Conservation (phyloP, 1,140 invertebrate genomes). For the Drosophila oshimai region DNA sequence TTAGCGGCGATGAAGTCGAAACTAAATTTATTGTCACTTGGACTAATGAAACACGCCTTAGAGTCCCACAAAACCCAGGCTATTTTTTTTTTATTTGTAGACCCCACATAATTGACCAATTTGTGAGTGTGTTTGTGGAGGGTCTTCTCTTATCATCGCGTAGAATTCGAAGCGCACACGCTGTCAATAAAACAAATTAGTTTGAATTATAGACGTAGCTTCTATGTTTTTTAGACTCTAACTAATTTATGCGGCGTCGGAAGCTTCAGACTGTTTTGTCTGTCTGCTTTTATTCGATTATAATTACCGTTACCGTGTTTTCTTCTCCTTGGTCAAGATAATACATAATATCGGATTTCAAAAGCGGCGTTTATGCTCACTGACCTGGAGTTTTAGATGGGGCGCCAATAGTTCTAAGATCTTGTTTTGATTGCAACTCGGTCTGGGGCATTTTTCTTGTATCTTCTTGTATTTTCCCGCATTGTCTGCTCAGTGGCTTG, state of each 20-base stretch:
- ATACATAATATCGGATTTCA: slow-evolving; percentile 77
- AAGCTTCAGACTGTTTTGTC: slow-evolving; percentile 53
- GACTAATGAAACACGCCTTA: slow-evolving; percentile 71
- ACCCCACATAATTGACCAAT: slow-evolving; percentile 73
- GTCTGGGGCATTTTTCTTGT: slow-evolving; percentile 58
- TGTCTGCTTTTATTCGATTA: slow-evolving; percentile 79
- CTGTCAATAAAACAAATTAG: slow-evolving; percentile 82
- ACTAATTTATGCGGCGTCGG: slow-evolving; percentile 76
- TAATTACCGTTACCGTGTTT: slow-evolving; percentile 68
- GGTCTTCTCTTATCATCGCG: slow-evolving; percentile 2
- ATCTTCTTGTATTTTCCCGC: neutral
- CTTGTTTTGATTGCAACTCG: slow-evolving; percentile 74
- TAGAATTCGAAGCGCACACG: slow-evolving; percentile 57
- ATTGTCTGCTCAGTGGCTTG: slow-evolving; percentile 68
- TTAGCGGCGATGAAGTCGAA: slow-evolving; percentile 61
- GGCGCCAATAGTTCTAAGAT: slow-evolving; percentile 81
- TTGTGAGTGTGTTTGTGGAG: slow-evolving; percentile 38
- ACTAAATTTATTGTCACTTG: slow-evolving; percentile 80
- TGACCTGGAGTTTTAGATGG: slow-evolving; percentile 48
- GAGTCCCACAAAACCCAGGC: neutral
- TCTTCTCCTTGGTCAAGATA: slow-evolving; percentile 38
- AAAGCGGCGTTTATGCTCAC: slow-evolving; percentile 67
- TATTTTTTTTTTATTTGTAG: neutral
- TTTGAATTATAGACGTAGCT: slow-evolving; percentile 77
- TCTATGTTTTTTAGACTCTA: slow-evolving; percentile 38